These are phyloP conservation scores for Picus viridis DNA, from an alignment of 2,797 vertebrate species.

Conservation along the genomic window DNA sequence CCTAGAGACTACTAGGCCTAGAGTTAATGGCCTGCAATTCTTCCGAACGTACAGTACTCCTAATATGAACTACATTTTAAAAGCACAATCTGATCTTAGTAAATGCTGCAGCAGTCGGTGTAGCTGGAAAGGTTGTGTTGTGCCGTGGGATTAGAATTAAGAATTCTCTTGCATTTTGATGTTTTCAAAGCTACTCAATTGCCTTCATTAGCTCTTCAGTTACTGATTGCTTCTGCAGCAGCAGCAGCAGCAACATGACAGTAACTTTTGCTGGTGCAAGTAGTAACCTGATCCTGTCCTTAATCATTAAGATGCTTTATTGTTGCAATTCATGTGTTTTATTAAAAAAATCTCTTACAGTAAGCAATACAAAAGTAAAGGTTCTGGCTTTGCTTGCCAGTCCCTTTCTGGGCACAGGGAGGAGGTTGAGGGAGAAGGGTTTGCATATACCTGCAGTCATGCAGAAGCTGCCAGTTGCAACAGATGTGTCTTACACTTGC, in stretches of 20 bases:
- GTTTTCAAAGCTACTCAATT: not conserved
- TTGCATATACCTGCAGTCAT: not conserved
- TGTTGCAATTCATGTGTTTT: not conserved
- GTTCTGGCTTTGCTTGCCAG: not conserved
- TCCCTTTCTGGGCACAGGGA: not conserved
- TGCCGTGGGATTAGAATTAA: conserved; percentile 12
- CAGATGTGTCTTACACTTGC: conserved; percentile 28
- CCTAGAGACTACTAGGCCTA: not conserved
- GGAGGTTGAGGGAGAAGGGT: not conserved
- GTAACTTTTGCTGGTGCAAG: not conserved
- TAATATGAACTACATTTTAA: not conserved
- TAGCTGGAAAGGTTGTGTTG: not conserved
- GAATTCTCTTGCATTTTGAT: conserved; percentile 6
- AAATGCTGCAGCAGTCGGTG: not conserved
- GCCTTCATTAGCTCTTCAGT: not conserved
- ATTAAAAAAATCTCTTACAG: not conserved
- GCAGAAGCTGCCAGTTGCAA: conserved; percentile 26
- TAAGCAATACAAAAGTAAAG: not conserved
- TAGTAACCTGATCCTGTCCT: conserved; percentile 22
- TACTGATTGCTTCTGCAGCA: not conserved
- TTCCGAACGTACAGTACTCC: not conserved
- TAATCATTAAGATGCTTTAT: conserved; percentile 3
- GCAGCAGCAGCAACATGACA: not conserved
- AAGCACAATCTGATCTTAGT: not conserved
- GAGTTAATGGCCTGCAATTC: not conserved